phyloP scores from a whole-genome alignment of 2,888 invertebrate genomes.

The Chymomyza fuscimana region DNA sequence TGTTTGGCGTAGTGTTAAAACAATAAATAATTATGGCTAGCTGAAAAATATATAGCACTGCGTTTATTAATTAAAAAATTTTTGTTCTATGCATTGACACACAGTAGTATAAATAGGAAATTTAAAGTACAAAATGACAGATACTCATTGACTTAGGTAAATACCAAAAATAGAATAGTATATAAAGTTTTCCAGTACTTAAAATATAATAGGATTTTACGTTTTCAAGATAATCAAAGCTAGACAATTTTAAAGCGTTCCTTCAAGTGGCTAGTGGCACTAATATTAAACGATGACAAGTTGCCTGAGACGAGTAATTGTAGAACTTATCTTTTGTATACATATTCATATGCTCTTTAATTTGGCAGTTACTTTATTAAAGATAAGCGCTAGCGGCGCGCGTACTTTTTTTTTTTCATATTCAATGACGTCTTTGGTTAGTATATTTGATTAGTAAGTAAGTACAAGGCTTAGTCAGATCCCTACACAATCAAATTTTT shows the following conservation, averaged over 20 bases:
- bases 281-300: constrained; percentile 34
- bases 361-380: constrained; percentile 11
- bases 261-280: background rate
- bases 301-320: constrained; percentile 15
- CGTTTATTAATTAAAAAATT: constrained; percentile 59
- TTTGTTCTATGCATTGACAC: background rate
- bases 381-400: constrained; percentile 26
- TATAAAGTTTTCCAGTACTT: constrained; percentile 28
- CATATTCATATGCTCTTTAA: constrained; percentile 7
- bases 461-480: background rate
- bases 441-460: constrained; percentile 12
- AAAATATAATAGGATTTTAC: constrained; percentile 50
- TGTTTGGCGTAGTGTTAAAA: constrained; percentile 53
- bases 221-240: constrained; percentile 7
- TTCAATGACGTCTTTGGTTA: constrained; percentile 36
- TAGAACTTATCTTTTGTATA: constrained; percentile 14
- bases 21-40: constrained; percentile 35
- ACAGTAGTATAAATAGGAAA: constrained; percentile 13
- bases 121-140: constrained; percentile 38
- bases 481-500: background rate
- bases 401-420: constrained; percentile 31
- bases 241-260: background rate
- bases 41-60: background rate
- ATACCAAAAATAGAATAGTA: constrained; percentile 59
- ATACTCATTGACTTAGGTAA: constrained; percentile 29